A percentile compares a stretch with the other conserved stretches of the same genome.
These are phyloP conservation scores for Semaprochilodus insignis DNA, from an alignment of 2,797 vertebrate species.

Conservation along the genomic window DNA sequence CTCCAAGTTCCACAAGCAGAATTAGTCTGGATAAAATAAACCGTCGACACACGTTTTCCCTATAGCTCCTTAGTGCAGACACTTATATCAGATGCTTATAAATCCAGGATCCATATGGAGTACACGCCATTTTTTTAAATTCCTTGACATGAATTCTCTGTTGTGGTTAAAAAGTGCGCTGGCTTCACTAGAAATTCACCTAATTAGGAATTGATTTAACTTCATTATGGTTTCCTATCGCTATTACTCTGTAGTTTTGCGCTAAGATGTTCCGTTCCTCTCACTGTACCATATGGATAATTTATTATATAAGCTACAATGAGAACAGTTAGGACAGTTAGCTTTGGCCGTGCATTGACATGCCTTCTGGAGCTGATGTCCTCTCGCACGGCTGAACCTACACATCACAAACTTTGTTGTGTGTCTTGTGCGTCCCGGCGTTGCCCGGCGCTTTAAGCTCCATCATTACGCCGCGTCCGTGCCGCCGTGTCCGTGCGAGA, in stretches of 20 bases:
- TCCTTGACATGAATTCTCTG: conserved; percentile 3
- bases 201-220: too few relatives aligned
- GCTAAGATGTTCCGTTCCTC: background rate
- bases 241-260: background rate
- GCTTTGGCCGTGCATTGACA: too few relatives aligned
- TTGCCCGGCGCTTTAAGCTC: conserved; percentile 70
- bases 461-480: conserved; percentile 73
- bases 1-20: background rate
- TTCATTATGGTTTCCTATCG: background rate
- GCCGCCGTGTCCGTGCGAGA: conserved; percentile 73
- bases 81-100: background rate
- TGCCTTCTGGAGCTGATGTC: background rate
- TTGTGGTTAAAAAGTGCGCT: background rate
- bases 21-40: background rate
- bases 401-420: background rate
- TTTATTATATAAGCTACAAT: background rate
- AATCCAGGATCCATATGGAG: background rate
- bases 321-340: too few relatives aligned
- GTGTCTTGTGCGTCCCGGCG: background rate
- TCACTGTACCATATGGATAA: background rate
- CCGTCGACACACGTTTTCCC: background rate
- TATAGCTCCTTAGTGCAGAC: background rate
- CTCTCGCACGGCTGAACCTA: background rate
- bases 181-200: background rate
- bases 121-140: background rate